These are phyloP conservation scores for Eristalinus aeneus DNA, from an alignment of 2,888 invertebrate species.

Conservation along the genomic window DNA sequence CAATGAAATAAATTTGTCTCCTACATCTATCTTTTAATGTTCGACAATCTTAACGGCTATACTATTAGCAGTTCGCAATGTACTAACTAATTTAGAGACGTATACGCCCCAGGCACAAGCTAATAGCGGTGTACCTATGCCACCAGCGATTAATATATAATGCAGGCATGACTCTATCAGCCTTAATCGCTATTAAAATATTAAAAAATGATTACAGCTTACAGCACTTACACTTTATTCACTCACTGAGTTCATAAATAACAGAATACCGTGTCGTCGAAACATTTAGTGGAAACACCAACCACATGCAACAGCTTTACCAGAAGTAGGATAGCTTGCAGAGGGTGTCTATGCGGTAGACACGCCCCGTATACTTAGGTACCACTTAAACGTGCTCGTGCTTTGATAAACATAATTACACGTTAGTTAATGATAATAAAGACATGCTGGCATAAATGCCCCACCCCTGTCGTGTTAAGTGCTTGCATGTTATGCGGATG, in stretches of 20 bases:
- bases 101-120: neutral
- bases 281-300: neutral
- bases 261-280: neutral
- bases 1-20: too few species aligned
- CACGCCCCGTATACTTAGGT: slow-evolving; percentile 53
- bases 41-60: too few species aligned
- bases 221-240: slow-evolving; percentile 18
- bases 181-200: slow-evolving; percentile 54
- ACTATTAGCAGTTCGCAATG: too few species aligned
- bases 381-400: slow-evolving; percentile 54
- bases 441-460: slow-evolving; percentile 35
- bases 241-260: slow-evolving; percentile 43
- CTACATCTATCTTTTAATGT: too few species aligned
- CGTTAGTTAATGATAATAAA: slow-evolving; percentile 17
- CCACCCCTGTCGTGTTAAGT: slow-evolving; percentile 16
- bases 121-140: slow-evolving; percentile 25
- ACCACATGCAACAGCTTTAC: neutral
- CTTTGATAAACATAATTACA: slow-evolving; percentile 52
- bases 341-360: slow-evolving; percentile 11
- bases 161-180: neutral
- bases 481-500: slow-evolving; percentile 10
- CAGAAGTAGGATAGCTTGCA: slow-evolving; percentile 34
- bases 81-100: neutral
- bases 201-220: slow-evolving; percentile 45
- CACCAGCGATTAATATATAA: slow-evolving; percentile 23